Evolutionary conservation across 2,888 invertebrate genomes (phyloP), one percentile per base, ranked within the genome.

Genomic region (Liopterus haemorrhoidalis): DNA sequence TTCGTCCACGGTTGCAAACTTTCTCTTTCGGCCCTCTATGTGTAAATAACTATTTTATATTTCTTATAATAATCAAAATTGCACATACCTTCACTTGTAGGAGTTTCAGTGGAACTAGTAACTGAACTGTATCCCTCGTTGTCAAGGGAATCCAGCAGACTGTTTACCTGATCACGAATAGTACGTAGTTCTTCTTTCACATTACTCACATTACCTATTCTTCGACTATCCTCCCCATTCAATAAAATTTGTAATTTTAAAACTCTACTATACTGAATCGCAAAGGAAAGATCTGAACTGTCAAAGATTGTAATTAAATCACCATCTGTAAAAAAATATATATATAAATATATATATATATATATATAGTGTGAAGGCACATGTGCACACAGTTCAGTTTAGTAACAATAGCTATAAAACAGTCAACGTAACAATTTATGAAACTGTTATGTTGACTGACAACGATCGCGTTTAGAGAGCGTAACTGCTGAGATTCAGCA

Each of bases 251-350:
- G 78, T 41, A 82, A 66, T 60, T 79, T 80, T 46, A 82, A 64
- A 49, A 81, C 75, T 24, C 79, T 70, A 57, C 78, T 79, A 57
- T 76, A 79, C 57, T 81, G 79, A 53, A 82, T 78, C 20, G 82
- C 82, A 70, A 81, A 81, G 1, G 79, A 73, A 49, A 82, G 65
- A 65, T 82, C 82, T 21, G 79, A 76, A 59, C 78, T 79, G 64
- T 82, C 82, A 65, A 78, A 78, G 55, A 82, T 81, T 32, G 82
- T 82, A 51, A 83, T 76, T 54, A 82, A 64, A 64, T 83, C 82
- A 41, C 78, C 79, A 72, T 82, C 82, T 80, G 67, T 15, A 69
- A 66, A 47, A 49, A 43, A 49, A 46, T 22, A 11, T 20, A 12
- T 21, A 28, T 30, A 2, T 11, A 24, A 14, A 12, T 4, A 24